These are phyloP conservation scores for Heliconius cydno DNA, from an alignment of 2,888 invertebrate genomes.

Conservation along the genomic window DNA sequence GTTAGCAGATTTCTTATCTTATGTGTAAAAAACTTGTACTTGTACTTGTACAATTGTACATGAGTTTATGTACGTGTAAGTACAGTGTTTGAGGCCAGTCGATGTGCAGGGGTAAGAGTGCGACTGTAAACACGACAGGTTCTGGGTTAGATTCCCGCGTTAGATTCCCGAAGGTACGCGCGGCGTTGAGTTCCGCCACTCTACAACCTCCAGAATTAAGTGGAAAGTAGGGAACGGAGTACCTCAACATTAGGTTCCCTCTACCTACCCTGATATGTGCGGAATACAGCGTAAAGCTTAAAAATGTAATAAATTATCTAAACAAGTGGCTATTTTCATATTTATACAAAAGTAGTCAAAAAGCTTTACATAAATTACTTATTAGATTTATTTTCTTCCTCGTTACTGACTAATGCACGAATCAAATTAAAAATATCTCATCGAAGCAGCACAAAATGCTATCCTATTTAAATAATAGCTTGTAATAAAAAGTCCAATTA, in stretches of 20 bases:
- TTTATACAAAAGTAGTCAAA: constrained; percentile 16
- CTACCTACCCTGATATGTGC: no score
- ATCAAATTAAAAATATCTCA: constrained; percentile 43
- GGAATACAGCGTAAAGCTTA: no score
- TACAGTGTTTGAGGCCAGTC: no score
- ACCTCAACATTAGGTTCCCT: no score
- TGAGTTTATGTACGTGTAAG: not conserved
- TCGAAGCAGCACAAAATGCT: constrained; percentile 40
- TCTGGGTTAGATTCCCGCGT: no score
- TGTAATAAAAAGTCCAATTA: constrained; percentile 50
- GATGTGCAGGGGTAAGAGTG: no score
- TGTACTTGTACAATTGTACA: not conserved
- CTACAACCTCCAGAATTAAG: no score
- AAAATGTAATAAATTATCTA: not conserved
- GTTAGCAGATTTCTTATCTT: not conserved
- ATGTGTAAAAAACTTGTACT: not conserved
- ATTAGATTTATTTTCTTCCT: constrained; percentile 35
- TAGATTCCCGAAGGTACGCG: no score
- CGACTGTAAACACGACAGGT: no score
- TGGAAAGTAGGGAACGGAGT: no score
- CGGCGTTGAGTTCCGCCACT: no score
- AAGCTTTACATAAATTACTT: constrained; percentile 27
- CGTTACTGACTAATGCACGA: constrained; percentile 41
- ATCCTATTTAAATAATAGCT: constrained; percentile 47
- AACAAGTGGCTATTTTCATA: not conserved